These are phyloP conservation scores for Scomber colias DNA, from an alignment of 2,113 vertebrate species.

Conservation along the genomic window DNA sequence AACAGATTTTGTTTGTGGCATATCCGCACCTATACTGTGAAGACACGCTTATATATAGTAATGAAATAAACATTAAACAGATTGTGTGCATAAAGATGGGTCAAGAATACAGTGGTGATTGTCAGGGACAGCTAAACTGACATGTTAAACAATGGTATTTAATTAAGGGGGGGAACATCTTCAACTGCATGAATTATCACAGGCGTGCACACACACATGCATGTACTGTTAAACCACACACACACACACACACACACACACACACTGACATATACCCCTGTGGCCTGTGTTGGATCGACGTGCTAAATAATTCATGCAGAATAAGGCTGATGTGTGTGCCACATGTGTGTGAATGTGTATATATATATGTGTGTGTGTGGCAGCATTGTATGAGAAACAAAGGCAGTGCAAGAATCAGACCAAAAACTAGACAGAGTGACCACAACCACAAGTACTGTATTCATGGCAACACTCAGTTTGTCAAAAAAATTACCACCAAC, in stretches of 20 bases:
- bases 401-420: conserved; percentile 33
- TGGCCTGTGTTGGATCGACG: conserved; percentile 66
- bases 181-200: conserved; percentile 29
- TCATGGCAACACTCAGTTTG: conserved; percentile 16
- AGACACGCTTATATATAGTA: conserved; percentile 8
- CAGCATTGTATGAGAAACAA: conserved; percentile 57
- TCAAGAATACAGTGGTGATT: conserved; percentile 18
- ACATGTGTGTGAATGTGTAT: conserved; percentile 11
- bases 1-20: conserved; percentile 30
- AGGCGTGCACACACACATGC: background rate
- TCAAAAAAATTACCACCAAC: conserved; percentile 7
- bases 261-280: conserved; percentile 50
- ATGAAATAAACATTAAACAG: conserved; percentile 56
- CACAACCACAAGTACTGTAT: conserved; percentile 6
- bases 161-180: conserved; percentile 24
- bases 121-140: conserved; percentile 29
- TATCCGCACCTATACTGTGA: conserved; percentile 9
- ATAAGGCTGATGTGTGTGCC: conserved; percentile 32
- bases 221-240: conserved; percentile 10
- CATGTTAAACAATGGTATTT: conserved; percentile 37
- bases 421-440: conserved; percentile 25
- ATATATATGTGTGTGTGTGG: conserved; percentile 16
- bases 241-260: background rate
- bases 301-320: conserved; percentile 79
- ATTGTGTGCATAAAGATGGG: conserved; percentile 8